Base-by-base conservation (phyloP, 2,888 invertebrate species). In the Scrobipalpa atriplicella region DNA sequence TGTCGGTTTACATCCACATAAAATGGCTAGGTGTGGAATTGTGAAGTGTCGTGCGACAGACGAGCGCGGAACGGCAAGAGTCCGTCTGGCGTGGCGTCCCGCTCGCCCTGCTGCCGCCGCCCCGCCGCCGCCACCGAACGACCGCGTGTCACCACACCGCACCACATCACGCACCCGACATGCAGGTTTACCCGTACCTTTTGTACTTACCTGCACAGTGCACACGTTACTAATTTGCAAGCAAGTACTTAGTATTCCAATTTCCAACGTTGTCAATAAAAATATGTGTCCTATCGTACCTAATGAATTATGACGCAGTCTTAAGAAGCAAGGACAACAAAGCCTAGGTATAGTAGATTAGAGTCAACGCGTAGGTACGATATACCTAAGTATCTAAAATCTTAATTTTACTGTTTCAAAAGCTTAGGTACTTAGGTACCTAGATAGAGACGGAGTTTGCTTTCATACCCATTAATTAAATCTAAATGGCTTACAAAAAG, bases 31-130 rank as follows among this genome's bases (percentile, higher is more conserved):
- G 62, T 64, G 60, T 18, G 54, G 64, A 56, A 62, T 66, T 69
- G 72, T 68, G 66, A 65, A 66, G 66, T 60, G 66, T 67, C 66
- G 67, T 65, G 60, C 38, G 70, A 69, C 66, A 64, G 62, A 39
- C 64, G 39, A 64, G 64, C 19, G 54, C 56, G 16, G 10, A 10
- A 16, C 47, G 47, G 16, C n/a, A 67, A 41, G 41, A 16, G 16
- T 16, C 36, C 29, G 56, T 29, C 56, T n/a, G 21, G 56, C 18
- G 21, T 9, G 10, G 56, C 60, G 10, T 18, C 60, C n/a, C 38
- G n/a, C 39, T 16, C 13, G 18, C 51, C 29, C 38, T 16, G 38
- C 38, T 36, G 47, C 66, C n/a, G n/a, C n/a, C 60, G 10, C 10
- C 60, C n/a, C 38, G n/a, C 39, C n/a, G n/a, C n/a, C n/a, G n/a